Conservation (phyloP, 23 tunicate species). For the Styela clava region DNA sequence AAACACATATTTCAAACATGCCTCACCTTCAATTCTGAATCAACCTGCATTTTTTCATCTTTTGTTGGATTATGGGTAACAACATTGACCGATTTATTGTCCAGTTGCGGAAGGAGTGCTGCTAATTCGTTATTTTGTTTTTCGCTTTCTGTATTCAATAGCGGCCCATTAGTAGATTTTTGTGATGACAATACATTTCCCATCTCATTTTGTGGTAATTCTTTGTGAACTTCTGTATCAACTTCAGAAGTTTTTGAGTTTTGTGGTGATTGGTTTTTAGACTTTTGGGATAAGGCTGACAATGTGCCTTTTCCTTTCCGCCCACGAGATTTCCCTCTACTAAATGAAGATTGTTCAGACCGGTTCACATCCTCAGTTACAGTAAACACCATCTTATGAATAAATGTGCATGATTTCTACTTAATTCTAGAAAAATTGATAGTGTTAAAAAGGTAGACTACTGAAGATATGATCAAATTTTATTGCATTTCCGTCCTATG, state of each 20-base stretch:
- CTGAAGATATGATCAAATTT: no score
- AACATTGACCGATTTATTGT: neutral
- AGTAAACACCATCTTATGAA: neutral
- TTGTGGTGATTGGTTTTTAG: neutral
- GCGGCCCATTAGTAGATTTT: neutral
- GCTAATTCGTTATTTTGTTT: neutral
- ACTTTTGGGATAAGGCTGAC: neutral
- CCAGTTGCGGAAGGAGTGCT: neutral
- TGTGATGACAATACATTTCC: neutral
- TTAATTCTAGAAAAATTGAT: no score
- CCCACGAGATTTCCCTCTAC: neutral
- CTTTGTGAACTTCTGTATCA: neutral
- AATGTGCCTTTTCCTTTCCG: neutral
- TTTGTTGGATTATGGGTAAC: neutral
- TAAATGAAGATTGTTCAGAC: neutral
- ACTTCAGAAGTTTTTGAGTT: neutral
- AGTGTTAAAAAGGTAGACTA: no score
- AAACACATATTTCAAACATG: no score
- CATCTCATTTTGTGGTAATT: neutral
- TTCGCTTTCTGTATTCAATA: neutral
- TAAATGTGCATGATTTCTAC: neutral
- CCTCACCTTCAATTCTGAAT: neutral
- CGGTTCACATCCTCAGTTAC: neutral
- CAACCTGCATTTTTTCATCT: neutral
- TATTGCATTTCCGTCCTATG: no score